Evolutionary conservation across 2,888 invertebrate genomes (phyloP), one percentile per base, ranked within the genome.

Genomic region (Euzetes globulus): DNA sequence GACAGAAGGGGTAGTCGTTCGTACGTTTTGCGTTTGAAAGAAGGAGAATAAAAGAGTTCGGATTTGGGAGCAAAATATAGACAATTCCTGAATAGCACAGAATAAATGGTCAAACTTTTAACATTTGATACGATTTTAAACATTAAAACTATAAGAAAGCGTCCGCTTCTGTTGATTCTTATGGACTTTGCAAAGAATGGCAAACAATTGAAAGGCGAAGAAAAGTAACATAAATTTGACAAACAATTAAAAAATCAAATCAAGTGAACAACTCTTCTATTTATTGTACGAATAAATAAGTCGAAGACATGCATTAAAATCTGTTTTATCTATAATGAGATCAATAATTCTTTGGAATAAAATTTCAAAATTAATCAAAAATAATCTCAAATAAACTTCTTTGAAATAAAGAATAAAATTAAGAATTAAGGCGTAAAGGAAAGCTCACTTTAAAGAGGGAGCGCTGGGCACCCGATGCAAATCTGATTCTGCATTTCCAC

Each of bases 381-480:
- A 13, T 58, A 3, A 41, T 9, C 6, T 41, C 6, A 41, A 11
- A 41, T 9, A 41, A 9, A 41, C 1, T 13, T 41, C 1, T 41
- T 41, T 41, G 41, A 9, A 15, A 19, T 5, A 29, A 33, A 72
- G n/a, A 47, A 13, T 3, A 47, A 47, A 47, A 47, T 47, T n/a
- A 50, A 50, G n/a, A 17, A n/a, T 7, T n/a, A n/a, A 50, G 13
- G 6, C 9, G 13, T 50, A 27, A 27, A 58, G 27, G 13, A 58
- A 58, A 37, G 77, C 79, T 84, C 84, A 90, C 90, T 89, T 88
- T 77, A 90, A 85, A 78, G 89, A 89, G 6, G 90, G 90, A 60
- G 90, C 89, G 82, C 89, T 90, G 77, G 90, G 90, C 74, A 90
- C 87, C 83, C 86, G 87, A 41, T 80, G 79, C n/a, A 80, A 78